Evolutionary conservation across 2,113 vertebrate genomes (phyloP).

Genomic region (Prinia subflava): DNA sequence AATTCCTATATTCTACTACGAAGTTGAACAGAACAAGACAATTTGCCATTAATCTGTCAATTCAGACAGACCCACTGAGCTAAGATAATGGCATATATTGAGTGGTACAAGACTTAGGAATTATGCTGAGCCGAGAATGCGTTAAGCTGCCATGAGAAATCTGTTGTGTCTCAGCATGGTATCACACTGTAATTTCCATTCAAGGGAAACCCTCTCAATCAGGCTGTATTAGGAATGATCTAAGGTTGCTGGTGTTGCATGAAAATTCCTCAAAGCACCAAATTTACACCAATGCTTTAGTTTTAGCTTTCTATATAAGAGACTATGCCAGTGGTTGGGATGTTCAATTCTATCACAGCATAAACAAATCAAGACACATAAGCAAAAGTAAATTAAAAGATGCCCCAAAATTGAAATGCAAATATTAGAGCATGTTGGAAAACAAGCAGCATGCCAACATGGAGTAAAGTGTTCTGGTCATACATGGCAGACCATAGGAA

Average conservation of each 20-base stretch:
- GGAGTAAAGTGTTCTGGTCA: neutral
- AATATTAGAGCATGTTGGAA: neutral
- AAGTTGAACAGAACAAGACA: neutral
- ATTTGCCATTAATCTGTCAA: neutral
- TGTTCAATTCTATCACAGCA: neutral
- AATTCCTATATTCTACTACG: neutral
- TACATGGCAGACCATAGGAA: neutral
- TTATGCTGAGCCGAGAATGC: neutral
- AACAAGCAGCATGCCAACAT: neutral
- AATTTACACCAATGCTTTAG: fast-evolving
- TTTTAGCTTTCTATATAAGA: neutral
- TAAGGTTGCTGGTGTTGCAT: neutral
- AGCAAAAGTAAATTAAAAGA: neutral
- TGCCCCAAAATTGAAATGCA: neutral
- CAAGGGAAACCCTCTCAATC: neutral
- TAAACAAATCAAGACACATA: neutral
- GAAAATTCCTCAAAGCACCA: neutral
- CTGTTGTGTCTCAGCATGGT: neutral
- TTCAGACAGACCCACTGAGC: neutral
- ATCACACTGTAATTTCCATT: neutral
- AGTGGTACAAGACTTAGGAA: neutral
- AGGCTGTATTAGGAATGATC: neutral
- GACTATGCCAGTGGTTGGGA: neutral
- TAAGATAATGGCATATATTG: neutral
- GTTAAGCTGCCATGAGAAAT: neutral